These are phyloP conservation scores for Drosophila funebris DNA, from an alignment of 1,140 invertebrate genomes.

Conservation along the genomic window DNA sequence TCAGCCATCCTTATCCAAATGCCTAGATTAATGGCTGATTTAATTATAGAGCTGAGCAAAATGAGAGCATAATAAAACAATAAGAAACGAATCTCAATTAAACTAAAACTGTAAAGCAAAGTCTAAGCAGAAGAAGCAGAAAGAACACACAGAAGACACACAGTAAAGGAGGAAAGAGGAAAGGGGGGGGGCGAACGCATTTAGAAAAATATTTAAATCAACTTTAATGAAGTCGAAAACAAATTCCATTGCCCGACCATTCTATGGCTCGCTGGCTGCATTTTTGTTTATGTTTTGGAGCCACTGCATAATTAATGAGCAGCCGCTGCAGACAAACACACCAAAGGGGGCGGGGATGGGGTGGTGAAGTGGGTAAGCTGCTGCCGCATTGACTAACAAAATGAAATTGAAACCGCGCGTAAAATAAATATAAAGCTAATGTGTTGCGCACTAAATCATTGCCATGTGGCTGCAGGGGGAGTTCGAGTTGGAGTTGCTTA, in stretches of 20 bases:
- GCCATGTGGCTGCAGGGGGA: background rate
- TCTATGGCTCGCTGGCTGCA: slow-evolving; percentile 3
- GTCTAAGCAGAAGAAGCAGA: background rate
- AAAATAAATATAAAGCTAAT: slow-evolving; percentile 77
- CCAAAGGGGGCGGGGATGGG: background rate
- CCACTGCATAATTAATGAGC: slow-evolving; percentile 53
- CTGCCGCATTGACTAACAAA: slow-evolving; percentile 29
- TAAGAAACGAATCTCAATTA: slow-evolving; percentile 30
- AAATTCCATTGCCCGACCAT: slow-evolving; percentile 52
- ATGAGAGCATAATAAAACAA: slow-evolving; percentile 3
- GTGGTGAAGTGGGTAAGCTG: background rate
- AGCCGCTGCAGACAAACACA: too few relatives aligned
- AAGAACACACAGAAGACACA: background rate
- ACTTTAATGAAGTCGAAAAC: slow-evolving; percentile 77
- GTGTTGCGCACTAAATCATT: slow-evolving; percentile 73
- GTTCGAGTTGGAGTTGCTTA: background rate
- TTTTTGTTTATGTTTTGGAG: slow-evolving; percentile 33
- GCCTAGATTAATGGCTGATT: slow-evolving; percentile 52
- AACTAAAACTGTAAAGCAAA: slow-evolving; percentile 51
- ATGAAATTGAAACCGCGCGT: slow-evolving; percentile 72
- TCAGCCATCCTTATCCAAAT: slow-evolving; percentile 25
- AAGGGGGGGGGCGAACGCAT: slow-evolving; percentile 34
- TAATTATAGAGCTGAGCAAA: slow-evolving; percentile 59
- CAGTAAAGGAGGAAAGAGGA: background rate
- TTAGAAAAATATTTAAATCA: slow-evolving; percentile 74